Base-by-base conservation (phyloP, 2,113 vertebrate species). In the Gracilinanus agilis region DNA sequence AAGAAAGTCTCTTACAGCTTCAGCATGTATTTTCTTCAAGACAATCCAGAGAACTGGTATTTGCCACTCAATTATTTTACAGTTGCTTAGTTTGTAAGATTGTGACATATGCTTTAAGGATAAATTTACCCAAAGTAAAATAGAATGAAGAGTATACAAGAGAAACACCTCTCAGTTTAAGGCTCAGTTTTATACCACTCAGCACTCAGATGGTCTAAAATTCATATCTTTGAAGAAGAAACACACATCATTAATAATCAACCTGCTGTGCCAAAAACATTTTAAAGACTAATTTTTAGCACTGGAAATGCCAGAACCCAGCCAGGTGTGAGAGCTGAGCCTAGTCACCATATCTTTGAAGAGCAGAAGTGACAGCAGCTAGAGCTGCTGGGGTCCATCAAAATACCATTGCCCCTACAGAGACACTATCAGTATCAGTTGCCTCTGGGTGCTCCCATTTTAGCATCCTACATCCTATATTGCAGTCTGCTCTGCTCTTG, bases 31-130 rank as follows among this genome's bases (percentile, higher is more conserved):
- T 92, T 90, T 23, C 56, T 92, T 29, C 29, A 24, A 53, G 49
- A 27, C 90, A 40, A 13, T 83, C 67, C 24, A 29, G 4, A 92
- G 40, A 88, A 29, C 29, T 88, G 23, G 23, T 16, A 8, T 92
- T 90, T 91, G 56, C n/a, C 67, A 61, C 13, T 56, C 25, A 44
- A 21, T 49, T 90, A 49, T 54, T 94, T 90, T 83, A 25, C 34
- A 29, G 24, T 96, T 93, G 21, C 23, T 91, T 44, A 67, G 25
- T 90, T 90, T 34, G 25, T 88, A 91, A 25, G 53, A 91, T 75
- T 67, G 91, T 89, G 53, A 53, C 2, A 49, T 44, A 44, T 56
- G 21, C 10, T 90, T 23, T 53, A 49, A 83, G 23, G 83, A 91
- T 55, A 53, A 9, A n/a, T 93, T 49, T 54, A 34, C 24, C 9